Conservation (phyloP, 2,113 vertebrate species). For the Syrmaticus mikado region DNA sequence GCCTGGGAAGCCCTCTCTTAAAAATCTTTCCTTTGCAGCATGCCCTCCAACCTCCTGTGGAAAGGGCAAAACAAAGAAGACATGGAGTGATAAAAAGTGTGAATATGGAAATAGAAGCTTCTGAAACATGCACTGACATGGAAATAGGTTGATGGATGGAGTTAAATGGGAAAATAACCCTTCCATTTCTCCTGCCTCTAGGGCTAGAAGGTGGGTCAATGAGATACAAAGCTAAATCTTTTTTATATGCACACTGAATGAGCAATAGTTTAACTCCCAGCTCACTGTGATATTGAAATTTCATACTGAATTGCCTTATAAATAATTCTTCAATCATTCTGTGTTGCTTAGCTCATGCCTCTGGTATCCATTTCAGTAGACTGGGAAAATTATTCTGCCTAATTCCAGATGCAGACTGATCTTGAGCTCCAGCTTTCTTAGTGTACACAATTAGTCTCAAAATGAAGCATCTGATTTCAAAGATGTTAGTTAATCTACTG, state of each 20-base stretch:
- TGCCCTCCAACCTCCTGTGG: not conserved
- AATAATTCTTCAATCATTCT: slow-evolving; percentile 20
- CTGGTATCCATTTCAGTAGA: not conserved
- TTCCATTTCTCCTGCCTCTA: slow-evolving; percentile 2
- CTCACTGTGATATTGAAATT: slow-evolving; percentile 17
- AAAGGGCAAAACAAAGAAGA: not conserved
- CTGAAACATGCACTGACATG: not conserved
- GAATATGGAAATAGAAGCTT: not conserved
- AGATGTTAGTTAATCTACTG: not conserved
- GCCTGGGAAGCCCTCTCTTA: not conserved
- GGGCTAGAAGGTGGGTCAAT: slow-evolving; percentile 10
- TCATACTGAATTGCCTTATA: slow-evolving; percentile 43
- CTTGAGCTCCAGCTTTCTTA: not conserved
- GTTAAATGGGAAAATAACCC: slow-evolving; percentile 19
- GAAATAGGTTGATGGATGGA: slow-evolving; percentile 13
- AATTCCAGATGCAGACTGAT: not conserved
- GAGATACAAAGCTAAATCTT: slow-evolving; percentile 13
- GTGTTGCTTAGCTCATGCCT: not conserved
- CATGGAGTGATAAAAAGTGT: not conserved
- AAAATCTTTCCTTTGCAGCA: not conserved
- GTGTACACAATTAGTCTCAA: not conserved
- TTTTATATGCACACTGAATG: slow-evolving; percentile 18
- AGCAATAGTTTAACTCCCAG: slow-evolving; percentile 6
- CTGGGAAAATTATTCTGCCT: not conserved
- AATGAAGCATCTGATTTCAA: not conserved